Evolutionary conservation across 2,113 vertebrate species (phyloP).

Genomic region (Rhagologus leucostigma): DNA sequence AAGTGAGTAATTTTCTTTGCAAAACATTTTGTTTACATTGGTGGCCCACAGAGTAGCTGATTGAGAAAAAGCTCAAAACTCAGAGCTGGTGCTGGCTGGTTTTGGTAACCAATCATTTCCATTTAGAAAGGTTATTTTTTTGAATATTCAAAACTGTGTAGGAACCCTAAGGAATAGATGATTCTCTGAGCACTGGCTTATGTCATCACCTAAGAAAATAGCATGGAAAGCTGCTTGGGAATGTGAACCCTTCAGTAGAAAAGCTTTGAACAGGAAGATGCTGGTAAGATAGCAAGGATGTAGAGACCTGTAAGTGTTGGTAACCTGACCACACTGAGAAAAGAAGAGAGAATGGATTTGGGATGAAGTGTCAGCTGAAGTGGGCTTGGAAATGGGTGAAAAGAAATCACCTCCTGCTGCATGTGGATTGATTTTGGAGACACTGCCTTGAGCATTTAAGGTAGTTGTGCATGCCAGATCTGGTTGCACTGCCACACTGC

Average conservation of each 20-base stretch:
- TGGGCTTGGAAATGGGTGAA: neutral
- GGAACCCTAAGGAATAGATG: neutral
- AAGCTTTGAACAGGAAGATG: neutral
- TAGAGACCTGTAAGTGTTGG: neutral
- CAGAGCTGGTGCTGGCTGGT: neutral
- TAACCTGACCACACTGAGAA: neutral
- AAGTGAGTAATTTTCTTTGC: neutral
- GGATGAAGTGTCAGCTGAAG: neutral
- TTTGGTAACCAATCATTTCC: neutral
- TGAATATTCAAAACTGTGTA: neutral
- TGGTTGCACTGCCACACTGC: neutral
- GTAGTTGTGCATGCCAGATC: neutral
- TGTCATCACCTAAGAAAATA: neutral
- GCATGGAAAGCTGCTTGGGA: neutral
- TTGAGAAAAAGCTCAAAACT: neutral
- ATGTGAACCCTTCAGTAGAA: neutral
- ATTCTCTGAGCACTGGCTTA: neutral
- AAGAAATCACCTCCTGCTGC: neutral
- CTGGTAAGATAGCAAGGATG: neutral
- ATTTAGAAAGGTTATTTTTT: neutral
- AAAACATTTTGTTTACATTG: neutral
- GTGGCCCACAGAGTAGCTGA: neutral
- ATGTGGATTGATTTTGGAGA: neutral
- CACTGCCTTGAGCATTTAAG: neutral
- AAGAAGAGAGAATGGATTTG: neutral